Base-by-base conservation (phyloP, 2,888 invertebrate genomes). In the Allophyes oxyacanthae region DNA sequence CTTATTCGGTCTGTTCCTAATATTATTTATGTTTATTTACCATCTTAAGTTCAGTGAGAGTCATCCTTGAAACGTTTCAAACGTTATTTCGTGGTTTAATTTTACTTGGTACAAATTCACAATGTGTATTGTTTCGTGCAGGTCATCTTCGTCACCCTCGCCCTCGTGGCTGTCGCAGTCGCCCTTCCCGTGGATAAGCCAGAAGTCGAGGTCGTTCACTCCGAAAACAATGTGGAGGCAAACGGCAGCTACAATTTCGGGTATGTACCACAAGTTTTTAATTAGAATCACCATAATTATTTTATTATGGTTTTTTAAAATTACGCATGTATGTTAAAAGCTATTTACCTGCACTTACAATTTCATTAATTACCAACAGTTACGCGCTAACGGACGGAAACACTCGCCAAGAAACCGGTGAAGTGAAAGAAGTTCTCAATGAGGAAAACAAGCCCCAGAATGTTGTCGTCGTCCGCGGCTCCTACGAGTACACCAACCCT, bases 381-480 rank as follows among this genome's bases (percentile, higher is more conserved):
- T 46, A 83, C 70, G 95, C 96, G 81, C 93, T 95, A 2, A 94
- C 91, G 33, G 91, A 96, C 64, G 95, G 95, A 9, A 95, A 94
- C 77, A 49, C 69, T 4, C 95, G 92, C 7, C 78, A 91, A 42
- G 95, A 95, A 75, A 73, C 63, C 2, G 96, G 96, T 13, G 75
- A 78, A 50, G 0, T 89, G 57, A 91, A 85, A 69, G 59, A 82
- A 43, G 77, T 68, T 8, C 85, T 94, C 57, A 95, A 95, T 67
- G 94, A 94, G 32, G 95, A 96, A 6, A 94, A 95, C 76, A 95
- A 95, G 72, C 95, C 95, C 32, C 93, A 91, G 10, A 83, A 77
- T 40, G 95, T 95, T 8, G 89, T 96, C 71, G 91, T 94, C 0
- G 94, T 95, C 20, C 95, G 95, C 60, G 96, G 96, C n/a, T 86